Conservation (phyloP, 2,888 invertebrate genomes). For the Heliconius erato region DNA sequence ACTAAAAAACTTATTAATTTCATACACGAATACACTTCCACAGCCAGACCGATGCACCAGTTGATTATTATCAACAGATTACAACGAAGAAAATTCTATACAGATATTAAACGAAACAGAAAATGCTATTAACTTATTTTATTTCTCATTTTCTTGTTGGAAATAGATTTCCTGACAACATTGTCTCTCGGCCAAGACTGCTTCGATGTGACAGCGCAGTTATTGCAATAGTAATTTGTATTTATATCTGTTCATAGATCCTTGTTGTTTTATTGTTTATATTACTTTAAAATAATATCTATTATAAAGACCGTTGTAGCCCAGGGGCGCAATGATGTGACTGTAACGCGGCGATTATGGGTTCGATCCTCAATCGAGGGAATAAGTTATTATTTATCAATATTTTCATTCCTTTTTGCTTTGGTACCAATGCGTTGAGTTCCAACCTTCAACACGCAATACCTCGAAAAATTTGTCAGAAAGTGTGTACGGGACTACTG, state of each 20-base stretch:
- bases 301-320: too few species aligned
- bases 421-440: too few species aligned
- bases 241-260: not conserved
- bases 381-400: too few species aligned
- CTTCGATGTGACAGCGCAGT: constrained; percentile 23
- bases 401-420: too few species aligned
- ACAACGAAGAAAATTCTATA: constrained; percentile 23
- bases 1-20: not conserved
- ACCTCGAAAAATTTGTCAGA: too few species aligned
- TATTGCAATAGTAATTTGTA: constrained; percentile 28
- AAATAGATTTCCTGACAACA: constrained; percentile 43
- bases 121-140: constrained; percentile 31
- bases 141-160: constrained; percentile 34
- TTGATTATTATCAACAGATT: not conserved
- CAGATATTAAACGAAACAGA: constrained; percentile 31
- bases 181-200: constrained; percentile 32
- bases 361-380: too few species aligned
- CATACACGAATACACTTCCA: not conserved
- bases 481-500: too few species aligned
- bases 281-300: too few species aligned
- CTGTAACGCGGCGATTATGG: too few species aligned
- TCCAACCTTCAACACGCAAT: too few species aligned
- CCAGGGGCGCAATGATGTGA: too few species aligned
- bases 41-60: not conserved
- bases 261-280: too few species aligned